These are phyloP conservation scores for Buphagus erythrorhynchus DNA, from an alignment of 2,797 vertebrate species.

Conservation along the genomic window DNA sequence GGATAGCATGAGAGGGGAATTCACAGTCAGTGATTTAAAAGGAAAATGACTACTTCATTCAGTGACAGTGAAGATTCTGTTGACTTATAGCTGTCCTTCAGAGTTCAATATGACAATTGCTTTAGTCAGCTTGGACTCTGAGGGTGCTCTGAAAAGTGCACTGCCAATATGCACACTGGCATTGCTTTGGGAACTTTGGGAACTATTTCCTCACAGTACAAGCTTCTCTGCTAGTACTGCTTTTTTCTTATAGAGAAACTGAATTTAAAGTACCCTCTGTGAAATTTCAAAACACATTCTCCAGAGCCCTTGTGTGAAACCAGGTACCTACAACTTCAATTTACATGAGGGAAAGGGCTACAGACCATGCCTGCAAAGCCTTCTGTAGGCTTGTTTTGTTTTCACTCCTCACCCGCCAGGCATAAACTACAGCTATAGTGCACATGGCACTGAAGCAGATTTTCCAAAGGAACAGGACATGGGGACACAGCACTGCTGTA, in stretches of 20 bases:
- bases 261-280: not conserved
- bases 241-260: not conserved
- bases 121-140: not conserved
- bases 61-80: not conserved
- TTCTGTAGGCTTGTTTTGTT: not conserved
- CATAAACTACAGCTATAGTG: not conserved
- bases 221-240: not conserved
- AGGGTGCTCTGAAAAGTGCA: not conserved
- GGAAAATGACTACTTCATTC: not conserved
- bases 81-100: not conserved
- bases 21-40: not conserved
- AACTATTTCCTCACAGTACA: not conserved
- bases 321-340: not conserved
- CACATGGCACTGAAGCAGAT: not conserved
- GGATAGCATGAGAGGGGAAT: not conserved
- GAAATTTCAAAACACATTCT: not conserved
- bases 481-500: not conserved
- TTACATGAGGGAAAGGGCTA: not conserved
- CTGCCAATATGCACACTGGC: not conserved
- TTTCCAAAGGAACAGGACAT: not conserved
- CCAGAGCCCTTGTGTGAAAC: not conserved
- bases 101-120: not conserved
- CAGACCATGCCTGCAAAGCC: not conserved
- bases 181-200: not conserved
- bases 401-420: not conserved